These are phyloP conservation scores for Napeogenes inachia DNA, from an alignment of 2,888 invertebrate genomes.

Conservation along the genomic window DNA sequence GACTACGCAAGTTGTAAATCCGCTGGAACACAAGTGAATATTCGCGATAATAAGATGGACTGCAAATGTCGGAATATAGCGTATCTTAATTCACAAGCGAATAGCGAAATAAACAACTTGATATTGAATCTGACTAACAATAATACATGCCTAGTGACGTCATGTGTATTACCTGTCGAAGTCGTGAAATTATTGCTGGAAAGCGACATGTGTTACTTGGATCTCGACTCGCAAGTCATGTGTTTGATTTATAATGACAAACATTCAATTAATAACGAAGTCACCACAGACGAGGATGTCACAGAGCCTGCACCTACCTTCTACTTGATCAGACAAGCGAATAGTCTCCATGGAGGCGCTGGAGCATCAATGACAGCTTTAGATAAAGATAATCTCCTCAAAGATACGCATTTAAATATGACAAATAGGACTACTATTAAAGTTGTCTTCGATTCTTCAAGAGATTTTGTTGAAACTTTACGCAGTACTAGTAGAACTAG, in stretches of 20 bases:
- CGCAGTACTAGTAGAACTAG: constrained; percentile 53
- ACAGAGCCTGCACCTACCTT: constrained; percentile 68
- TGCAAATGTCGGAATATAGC: constrained; percentile 72
- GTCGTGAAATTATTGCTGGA: constrained; percentile 59
- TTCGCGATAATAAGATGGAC: constrained; percentile 63
- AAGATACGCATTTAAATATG: constrained; percentile 59
- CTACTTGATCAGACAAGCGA: constrained; percentile 66
- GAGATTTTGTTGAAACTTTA: constrained; percentile 66
- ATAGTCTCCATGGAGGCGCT: constrained; percentile 51
- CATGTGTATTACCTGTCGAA: constrained; percentile 67
- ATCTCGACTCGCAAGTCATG: constrained; percentile 63
- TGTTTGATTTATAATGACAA: constrained; percentile 67
- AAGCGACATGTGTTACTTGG: constrained; percentile 64
- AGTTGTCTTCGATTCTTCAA: constrained; percentile 66
- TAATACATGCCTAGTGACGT: constrained; percentile 68
- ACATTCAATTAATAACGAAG: constrained; percentile 47
- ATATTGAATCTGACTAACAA: constrained; percentile 60
- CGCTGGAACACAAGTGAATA: constrained; percentile 52
- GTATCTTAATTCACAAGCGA: constrained; percentile 50
- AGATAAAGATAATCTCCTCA: constrained; percentile 59
- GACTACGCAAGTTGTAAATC: constrained; percentile 66
- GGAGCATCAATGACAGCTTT: constrained; percentile 64
- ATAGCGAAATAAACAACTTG: constrained; percentile 55
- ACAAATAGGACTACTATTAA: constrained; percentile 65
- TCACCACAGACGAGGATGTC: constrained; percentile 55